Conservation (phyloP, 2,113 vertebrate genomes). For the Pseudois nayaur region DNA sequence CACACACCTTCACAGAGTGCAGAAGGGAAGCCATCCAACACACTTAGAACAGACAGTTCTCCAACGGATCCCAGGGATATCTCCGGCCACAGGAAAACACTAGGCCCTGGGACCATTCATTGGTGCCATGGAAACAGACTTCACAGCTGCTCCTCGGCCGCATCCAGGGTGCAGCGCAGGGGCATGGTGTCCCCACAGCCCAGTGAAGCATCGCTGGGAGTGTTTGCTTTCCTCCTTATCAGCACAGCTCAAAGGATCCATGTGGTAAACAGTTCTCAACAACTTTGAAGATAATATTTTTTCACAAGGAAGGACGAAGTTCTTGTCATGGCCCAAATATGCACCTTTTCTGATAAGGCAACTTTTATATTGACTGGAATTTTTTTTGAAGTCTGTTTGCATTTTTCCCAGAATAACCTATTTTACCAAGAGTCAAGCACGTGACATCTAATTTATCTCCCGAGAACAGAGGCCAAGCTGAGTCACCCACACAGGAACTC, state of each 20-base stretch:
- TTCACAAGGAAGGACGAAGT: neutral
- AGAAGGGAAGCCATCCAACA: neutral
- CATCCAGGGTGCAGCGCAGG: neutral
- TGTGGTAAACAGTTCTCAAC: neutral
- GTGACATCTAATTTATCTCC: neutral
- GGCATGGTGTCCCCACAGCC: neutral
- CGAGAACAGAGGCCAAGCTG: neutral
- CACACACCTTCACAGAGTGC: rapidly evolving
- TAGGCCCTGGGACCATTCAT: neutral
- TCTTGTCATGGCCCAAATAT: neutral
- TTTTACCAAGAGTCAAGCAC: neutral
- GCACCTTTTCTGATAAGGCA: neutral
- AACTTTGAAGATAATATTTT: neutral
- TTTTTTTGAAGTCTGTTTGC: neutral
- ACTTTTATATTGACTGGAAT: neutral
- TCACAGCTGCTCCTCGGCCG: neutral
- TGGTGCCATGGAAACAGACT: neutral
- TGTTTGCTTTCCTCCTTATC: neutral
- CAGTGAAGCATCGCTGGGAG: neutral
- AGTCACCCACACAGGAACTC: neutral
- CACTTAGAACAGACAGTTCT: too few species aligned
- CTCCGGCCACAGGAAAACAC: neutral
- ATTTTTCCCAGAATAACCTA: neutral
- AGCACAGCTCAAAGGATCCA: neutral
- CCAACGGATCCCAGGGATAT: neutral